Evolutionary conservation across 2,113 vertebrate genomes (phyloP), one percentile per base, ranked within the genome.

Genomic region (Trematomus loennbergii): DNA sequence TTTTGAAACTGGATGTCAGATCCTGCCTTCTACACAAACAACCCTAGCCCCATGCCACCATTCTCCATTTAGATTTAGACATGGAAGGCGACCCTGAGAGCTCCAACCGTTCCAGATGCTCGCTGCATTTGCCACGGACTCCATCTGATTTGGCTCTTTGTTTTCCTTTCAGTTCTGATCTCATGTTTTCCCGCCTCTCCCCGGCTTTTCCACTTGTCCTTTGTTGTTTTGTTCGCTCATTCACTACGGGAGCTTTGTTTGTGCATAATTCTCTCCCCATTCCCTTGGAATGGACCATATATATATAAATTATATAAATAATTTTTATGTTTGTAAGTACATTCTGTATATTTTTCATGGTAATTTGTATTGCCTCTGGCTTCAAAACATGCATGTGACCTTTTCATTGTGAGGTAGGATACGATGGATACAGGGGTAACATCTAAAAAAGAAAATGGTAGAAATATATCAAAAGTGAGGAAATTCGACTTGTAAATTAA

Each of bases 241-340:
- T 83, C 86, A 86, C 77, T 86, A 80, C 43, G 36, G 87, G 87
- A 93, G 87, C 91, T 93, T 90, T 88, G 87, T 93, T 84, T 80
- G 91, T 96, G 87, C 87, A 94, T 95, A 96, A 92, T 94, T 93
- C 89, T 94, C 94, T 88, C 81, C 74, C 92, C 90, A 22, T 95
- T 92, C 93, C 92, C 90, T 93, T 86, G 75, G 95, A 97, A 93
- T 97, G 97, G 97, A 96, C 95, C 97, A 97, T 97, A 92, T 96
- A 94, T 96, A 94, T 97, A 95, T 94, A 95, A 82, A 93, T 92
- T 94, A 95, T 93, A 95, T 93, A 95, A 91, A 95, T 95, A 94
- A 91, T 94, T 96, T 96, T 93, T 96, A 95, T 95, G 96, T 97
- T 96, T 97, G 96, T 98, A 97, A 97, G 97, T 97, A 97, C 96